Percentiles rank a stretch among this genome's conserved stretches.
phyloP scores from a whole-genome alignment of 2,888 invertebrate species.

The Philopedon plagiatum region DNA sequence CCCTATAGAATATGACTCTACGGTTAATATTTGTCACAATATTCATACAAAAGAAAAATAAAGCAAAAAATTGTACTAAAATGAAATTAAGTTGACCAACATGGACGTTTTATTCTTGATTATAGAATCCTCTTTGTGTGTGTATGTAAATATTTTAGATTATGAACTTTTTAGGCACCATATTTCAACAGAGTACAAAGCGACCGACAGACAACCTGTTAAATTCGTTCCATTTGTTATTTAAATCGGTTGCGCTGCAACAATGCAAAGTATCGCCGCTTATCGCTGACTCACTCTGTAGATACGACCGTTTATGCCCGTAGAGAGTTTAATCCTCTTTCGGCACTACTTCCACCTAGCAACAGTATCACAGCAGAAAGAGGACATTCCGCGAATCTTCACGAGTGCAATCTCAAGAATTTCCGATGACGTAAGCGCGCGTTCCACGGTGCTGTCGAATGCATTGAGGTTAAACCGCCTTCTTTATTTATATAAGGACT shows the following conservation, averaged over 20 bases:
- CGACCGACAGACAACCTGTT: background rate
- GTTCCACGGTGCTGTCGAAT: conserved; percentile 28
- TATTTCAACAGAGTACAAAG: no score
- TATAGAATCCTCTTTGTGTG: no score
- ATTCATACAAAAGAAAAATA: no score
- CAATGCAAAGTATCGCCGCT: background rate
- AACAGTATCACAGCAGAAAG: conserved; percentile 43
- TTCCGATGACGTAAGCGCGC: conserved; percentile 56
- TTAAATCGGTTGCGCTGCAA: background rate
- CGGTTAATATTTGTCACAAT: no score
- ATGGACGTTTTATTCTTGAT: no score
- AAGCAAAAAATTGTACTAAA: no score
- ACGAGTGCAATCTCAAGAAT: conserved; percentile 57
- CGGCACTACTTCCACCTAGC: conserved; percentile 44
- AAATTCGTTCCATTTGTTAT: background rate
- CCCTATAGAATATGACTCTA: no score
- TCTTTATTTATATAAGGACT: conserved; percentile 5
- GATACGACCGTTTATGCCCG: background rate
- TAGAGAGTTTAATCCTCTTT: conserved; percentile 22
- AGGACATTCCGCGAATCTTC: conserved; percentile 49
- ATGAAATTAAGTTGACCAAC: no score
- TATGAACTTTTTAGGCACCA: no score
- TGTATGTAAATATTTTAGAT: no score
- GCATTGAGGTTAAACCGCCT: conserved; percentile 12
- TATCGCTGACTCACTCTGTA: conserved; percentile 10